phyloP scores from a whole-genome alignment of 2,113 vertebrate species.

The Melierax canorus region DNA sequence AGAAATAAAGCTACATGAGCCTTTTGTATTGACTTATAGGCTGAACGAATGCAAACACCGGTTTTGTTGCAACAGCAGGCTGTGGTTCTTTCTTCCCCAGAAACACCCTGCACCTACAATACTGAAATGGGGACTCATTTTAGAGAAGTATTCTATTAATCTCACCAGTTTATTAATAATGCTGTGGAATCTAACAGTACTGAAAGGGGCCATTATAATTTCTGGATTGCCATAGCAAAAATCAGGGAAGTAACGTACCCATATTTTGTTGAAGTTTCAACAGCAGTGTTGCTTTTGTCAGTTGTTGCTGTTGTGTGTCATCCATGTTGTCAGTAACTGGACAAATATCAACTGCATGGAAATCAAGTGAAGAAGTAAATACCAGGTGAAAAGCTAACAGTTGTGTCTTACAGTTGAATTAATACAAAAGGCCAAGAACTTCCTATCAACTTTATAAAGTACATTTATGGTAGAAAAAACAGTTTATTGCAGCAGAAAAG shows the following conservation, averaged over 20 bases:
- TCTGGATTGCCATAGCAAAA: not conserved
- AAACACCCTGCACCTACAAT: not conserved
- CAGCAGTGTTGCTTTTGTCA: constrained; percentile 53
- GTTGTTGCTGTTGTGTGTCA: constrained; percentile 26
- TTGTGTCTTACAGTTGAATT: not conserved
- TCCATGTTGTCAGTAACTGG: not conserved
- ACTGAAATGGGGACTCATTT: not conserved
- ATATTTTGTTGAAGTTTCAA: constrained; percentile 74
- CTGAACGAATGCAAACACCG: not conserved
- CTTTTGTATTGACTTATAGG: not conserved
- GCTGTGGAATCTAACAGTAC: not conserved
- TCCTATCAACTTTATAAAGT: not conserved
- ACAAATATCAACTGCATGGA: constrained; percentile 58
- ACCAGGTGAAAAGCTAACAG: not conserved
- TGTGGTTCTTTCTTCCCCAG: not conserved
- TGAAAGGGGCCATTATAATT: not conserved
- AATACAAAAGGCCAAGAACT: not conserved
- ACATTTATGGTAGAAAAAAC: not conserved
- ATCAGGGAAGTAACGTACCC: constrained; percentile 61
- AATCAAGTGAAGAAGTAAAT: not conserved
- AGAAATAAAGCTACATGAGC: not conserved
- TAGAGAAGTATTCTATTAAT: not conserved
- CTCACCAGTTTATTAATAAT: not conserved
- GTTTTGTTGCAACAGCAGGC: not conserved
- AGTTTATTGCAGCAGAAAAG: not conserved